Evolutionary conservation across 2,888 invertebrate genomes (phyloP).

Genomic region (Nemapogon koenigi): DNA sequence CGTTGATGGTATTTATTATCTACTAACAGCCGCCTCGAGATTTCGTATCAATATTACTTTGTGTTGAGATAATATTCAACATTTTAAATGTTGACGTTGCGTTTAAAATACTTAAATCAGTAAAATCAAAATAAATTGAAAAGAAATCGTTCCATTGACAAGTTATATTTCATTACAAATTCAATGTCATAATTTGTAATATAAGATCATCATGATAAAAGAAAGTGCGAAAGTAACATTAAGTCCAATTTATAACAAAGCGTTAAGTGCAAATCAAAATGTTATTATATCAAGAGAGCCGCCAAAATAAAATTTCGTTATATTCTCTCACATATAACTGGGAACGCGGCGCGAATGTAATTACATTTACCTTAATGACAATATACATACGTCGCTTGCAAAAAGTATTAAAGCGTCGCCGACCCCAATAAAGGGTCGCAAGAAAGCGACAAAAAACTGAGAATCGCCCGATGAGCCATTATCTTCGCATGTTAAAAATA

Average conservation of each 20-base stretch:
- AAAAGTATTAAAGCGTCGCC: conserved; percentile 57
- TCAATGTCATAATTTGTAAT: too few species aligned
- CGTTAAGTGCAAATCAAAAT: conserved; percentile 4
- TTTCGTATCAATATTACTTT: too few species aligned
- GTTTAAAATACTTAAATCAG: too few species aligned
- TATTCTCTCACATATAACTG: conserved; percentile 10
- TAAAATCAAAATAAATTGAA: too few species aligned
- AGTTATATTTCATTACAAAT: too few species aligned
- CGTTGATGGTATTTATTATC: too few species aligned
- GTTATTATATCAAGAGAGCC: conserved; percentile 1
- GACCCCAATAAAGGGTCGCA: conserved; percentile 39
- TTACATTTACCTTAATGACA: conserved; percentile 44
- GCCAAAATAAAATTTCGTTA: conserved; percentile 5
- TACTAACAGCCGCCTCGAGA: too few species aligned
- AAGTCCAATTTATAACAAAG: not conserved
- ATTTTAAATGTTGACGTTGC: too few species aligned
- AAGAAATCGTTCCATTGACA: too few species aligned
- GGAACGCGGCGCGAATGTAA: conserved; percentile 23
- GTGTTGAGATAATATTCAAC: too few species aligned
- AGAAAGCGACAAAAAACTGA: conserved; percentile 43
- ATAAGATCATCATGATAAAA: too few species aligned
- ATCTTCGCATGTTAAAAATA: conserved; percentile 62
- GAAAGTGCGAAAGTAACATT: too few species aligned
- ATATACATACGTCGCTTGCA: conserved; percentile 44
- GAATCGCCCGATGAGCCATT: conserved; percentile 63